Evolutionary conservation across 2,888 invertebrate genomes (phyloP).

Genomic region (Cryptocephalus primarius): DNA sequence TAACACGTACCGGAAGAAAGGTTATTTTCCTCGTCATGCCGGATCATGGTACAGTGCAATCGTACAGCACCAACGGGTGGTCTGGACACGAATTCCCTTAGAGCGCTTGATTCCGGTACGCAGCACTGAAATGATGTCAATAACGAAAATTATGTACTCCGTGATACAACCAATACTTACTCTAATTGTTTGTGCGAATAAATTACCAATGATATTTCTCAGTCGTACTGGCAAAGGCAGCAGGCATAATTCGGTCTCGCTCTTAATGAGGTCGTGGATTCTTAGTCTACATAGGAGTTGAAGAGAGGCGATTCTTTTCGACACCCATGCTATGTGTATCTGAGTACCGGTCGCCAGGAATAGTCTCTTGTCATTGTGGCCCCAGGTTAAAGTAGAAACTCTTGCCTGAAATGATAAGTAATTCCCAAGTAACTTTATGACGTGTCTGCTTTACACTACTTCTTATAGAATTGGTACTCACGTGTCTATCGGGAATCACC

Average conservation of each 20-base stretch:
- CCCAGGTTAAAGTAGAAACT: conserved; percentile 94
- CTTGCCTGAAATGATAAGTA: conserved; percentile 47
- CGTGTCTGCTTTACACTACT: background rate
- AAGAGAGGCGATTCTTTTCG: conserved; percentile 78
- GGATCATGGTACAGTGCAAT: conserved; percentile 94
- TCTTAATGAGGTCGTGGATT: conserved; percentile 62
- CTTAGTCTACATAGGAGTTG: conserved; percentile 80
- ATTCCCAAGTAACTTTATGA: background rate
- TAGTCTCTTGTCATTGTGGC: conserved; percentile 90
- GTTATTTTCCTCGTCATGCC: conserved; percentile 77
- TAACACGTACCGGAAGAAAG: conserved; percentile 63
- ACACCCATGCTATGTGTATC: conserved; percentile 90
- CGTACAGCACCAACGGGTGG: conserved; percentile 78
- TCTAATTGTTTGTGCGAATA: conserved; percentile 89
- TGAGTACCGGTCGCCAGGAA: conserved; percentile 89
- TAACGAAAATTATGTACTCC: background rate
- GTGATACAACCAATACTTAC: conserved; percentile 39
- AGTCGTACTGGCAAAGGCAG: conserved; percentile 83
- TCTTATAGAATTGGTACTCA: conserved; percentile 7
- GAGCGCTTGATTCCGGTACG: conserved; percentile 78
- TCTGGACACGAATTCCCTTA: conserved; percentile 87
- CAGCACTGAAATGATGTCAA: conserved; percentile 58
- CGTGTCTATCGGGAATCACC: conserved; percentile 57
- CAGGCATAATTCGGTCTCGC: conserved; percentile 62
- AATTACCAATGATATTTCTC: conserved; percentile 71